Conservation (phyloP, 2,113 vertebrate genomes). For the Cygnus buccinator region DNA sequence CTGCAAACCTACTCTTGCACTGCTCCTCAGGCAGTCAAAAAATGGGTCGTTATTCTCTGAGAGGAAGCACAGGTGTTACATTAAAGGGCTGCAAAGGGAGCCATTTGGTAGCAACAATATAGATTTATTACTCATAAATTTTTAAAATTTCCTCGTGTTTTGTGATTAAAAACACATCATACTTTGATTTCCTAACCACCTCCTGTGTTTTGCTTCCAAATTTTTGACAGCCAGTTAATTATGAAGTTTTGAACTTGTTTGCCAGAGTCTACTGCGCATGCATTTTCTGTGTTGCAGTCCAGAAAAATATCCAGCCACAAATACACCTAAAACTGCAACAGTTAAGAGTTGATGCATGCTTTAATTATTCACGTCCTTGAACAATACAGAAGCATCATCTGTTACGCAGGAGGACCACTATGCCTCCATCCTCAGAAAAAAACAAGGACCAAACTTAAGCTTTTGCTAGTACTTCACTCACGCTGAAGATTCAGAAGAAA, state of each 20-base stretch:
- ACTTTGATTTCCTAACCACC: slow-evolving; percentile 66
- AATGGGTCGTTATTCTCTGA: slow-evolving; percentile 35
- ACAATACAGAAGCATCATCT: slow-evolving; percentile 31
- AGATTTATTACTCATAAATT: slow-evolving; percentile 64
- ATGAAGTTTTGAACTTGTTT: slow-evolving; percentile 57
- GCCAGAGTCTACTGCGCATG: background rate
- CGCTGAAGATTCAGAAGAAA: background rate
- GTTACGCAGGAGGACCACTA: slow-evolving; percentile 3
- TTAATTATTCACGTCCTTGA: background rate
- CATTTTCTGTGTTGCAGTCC: background rate
- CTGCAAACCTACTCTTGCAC: slow-evolving; percentile 51
- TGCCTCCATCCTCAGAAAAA: background rate
- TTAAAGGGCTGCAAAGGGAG: slow-evolving; percentile 65
- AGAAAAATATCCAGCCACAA: slow-evolving; percentile 6
- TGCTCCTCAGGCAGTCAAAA: slow-evolving; percentile 45
- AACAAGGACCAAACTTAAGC: background rate
- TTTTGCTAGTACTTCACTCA: background rate
- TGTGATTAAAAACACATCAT: slow-evolving; percentile 68
- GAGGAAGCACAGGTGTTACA: slow-evolving; percentile 69
- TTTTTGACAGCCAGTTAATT: slow-evolving; percentile 68
- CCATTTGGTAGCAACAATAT: slow-evolving; percentile 56
- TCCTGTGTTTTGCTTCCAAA: slow-evolving; percentile 57
- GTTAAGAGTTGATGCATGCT: background rate
- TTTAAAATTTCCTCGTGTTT: slow-evolving; percentile 61
- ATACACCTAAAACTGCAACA: background rate